Conservation (phyloP, 2,888 invertebrate species). For the Sarcophaga rosellei region DNA sequence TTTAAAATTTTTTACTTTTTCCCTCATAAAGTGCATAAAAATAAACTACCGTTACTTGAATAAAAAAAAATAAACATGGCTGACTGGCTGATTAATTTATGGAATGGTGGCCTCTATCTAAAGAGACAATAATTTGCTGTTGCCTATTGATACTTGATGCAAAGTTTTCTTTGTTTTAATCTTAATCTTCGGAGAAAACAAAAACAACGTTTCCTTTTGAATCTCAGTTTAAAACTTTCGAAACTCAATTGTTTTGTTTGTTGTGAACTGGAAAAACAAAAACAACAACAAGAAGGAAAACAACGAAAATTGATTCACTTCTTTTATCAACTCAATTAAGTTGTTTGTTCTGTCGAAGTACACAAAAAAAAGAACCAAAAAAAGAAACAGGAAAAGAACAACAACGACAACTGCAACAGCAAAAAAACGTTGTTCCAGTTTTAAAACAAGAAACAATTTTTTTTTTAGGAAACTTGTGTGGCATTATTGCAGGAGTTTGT, state of each 20-base stretch:
- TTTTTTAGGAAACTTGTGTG: neutral
- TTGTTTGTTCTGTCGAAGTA: slow-evolving; percentile 35
- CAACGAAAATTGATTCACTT: neutral
- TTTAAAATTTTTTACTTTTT: no score
- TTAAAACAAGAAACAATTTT: slow-evolving; percentile 5
- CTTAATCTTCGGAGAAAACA: neutral
- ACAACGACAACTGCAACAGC: no score
- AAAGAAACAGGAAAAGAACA: neutral
- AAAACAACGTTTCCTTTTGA: neutral
- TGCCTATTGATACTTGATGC: neutral
- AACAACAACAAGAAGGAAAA: neutral
- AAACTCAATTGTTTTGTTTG: slow-evolving; percentile 18
- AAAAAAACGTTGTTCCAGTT: slow-evolving; percentile 29
- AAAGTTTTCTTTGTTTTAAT: neutral
- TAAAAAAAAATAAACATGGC: neutral
- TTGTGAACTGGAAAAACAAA: neutral
- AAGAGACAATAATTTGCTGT: neutral
- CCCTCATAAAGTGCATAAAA: no score
- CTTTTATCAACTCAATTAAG: slow-evolving; percentile 44
- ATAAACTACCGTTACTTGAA: neutral
- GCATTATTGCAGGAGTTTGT: neutral
- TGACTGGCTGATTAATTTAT: neutral
- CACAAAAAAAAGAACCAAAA: neutral
- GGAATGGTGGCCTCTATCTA: neutral
- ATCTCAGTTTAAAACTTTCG: slow-evolving; percentile 9